A percentile compares a stretch with the other conserved stretches of the same genome.
Conservation (phyloP, 2,888 invertebrate species). For the Chelonus formosanus region DNA sequence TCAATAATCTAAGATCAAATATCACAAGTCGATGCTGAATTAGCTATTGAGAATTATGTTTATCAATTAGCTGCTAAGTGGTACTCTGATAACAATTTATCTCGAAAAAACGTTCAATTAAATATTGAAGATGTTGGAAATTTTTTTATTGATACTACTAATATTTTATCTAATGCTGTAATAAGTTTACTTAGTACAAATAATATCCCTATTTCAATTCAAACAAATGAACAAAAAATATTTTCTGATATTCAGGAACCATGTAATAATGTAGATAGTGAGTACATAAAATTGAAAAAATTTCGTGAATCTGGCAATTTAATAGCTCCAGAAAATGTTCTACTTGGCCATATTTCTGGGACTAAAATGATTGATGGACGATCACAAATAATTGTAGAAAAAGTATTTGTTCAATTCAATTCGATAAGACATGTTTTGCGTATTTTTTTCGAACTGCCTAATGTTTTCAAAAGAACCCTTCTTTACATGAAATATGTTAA, state of each 20-base stretch:
- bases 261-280: not conserved
- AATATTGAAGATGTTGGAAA: not conserved
- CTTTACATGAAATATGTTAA: not conserved
- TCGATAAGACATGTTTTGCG: not conserved
- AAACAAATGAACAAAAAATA: not conserved
- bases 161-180: not conserved
- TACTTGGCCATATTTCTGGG: not conserved
- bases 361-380: not conserved
- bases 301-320: not conserved
- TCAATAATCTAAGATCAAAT: no score
- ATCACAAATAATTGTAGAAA: not conserved
- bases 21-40: no score
- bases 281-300: not conserved
- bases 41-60: no score
- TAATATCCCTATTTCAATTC: not conserved
- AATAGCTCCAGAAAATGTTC: not conserved
- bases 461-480: not conserved
- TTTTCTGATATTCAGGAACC: not conserved
- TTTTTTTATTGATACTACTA: not conserved
- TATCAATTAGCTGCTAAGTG: no score
- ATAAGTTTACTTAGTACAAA: not conserved
- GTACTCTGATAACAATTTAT: no score
- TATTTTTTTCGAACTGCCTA: not conserved
- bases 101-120: not conserved
- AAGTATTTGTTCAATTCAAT: not conserved